A percentile compares a stretch with the other conserved stretches of the same genome.
These are phyloP conservation scores for Ischnus inquisitorius DNA, from an alignment of 2,888 invertebrate species.

Conservation along the genomic window DNA sequence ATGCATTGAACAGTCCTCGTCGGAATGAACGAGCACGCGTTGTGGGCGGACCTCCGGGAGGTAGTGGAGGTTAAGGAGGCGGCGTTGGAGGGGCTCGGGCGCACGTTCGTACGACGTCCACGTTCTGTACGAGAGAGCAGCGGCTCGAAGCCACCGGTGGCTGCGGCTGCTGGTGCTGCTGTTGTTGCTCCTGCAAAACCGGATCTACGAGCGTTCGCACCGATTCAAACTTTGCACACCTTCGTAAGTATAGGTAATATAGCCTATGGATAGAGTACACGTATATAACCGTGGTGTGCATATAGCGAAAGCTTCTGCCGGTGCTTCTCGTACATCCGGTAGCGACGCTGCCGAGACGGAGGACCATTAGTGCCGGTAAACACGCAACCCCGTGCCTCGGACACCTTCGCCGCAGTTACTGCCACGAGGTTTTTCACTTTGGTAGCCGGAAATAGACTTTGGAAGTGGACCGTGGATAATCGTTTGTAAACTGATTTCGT, in stretches of 20 bases:
- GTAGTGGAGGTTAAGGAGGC: slow-evolving; percentile 84
- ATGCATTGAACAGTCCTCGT: slow-evolving; percentile 73
- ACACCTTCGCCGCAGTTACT: slow-evolving; percentile 40
- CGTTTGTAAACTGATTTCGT: not conserved
- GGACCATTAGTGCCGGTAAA: slow-evolving; percentile 69
- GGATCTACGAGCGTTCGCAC: slow-evolving; percentile 64
- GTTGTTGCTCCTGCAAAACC: slow-evolving; percentile 62
- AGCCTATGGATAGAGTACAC: not conserved
- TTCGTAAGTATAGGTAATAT: slow-evolving; percentile 34
- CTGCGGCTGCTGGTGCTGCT: slow-evolving; percentile 28
- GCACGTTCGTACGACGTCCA: slow-evolving; percentile 62
- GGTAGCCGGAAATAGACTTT: slow-evolving; percentile 60
- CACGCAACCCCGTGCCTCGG: slow-evolving; percentile 64
- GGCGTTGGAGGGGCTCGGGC: slow-evolving; percentile 79
- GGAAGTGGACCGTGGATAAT: slow-evolving; percentile 47
- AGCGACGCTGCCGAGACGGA: slow-evolving; percentile 68
- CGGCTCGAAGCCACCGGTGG: slow-evolving; percentile 53
- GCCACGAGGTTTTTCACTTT: slow-evolving; percentile 18
- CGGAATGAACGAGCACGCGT: slow-evolving; percentile 80
- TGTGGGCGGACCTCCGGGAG: slow-evolving; percentile 83
- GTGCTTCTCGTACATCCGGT: slow-evolving; percentile 66
- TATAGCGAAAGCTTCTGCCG: slow-evolving; percentile 61
- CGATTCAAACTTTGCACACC: slow-evolving; percentile 68
- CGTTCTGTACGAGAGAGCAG: slow-evolving; percentile 53
- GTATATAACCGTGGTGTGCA: slow-evolving; percentile 13